Evolutionary conservation across 2,113 vertebrate species (phyloP).

Genomic region (Fregata magnificens): DNA sequence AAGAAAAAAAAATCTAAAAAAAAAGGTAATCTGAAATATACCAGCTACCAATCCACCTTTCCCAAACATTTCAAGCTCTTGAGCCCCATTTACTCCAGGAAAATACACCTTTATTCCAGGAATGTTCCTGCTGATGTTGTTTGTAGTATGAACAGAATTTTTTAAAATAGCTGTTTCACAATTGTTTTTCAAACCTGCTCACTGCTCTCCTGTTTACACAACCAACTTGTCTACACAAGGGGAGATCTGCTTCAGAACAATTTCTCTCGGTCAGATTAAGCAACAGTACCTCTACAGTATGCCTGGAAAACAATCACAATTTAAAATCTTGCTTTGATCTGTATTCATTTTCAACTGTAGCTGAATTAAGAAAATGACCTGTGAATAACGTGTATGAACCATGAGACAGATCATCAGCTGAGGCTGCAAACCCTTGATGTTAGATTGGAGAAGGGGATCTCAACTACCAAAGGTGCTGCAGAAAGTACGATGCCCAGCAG

Average conservation of each 20-base stretch:
- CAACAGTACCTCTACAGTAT: neutral
- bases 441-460: neutral
- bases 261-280: neutral
- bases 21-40: neutral
- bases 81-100: neutral
- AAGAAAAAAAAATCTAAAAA: neutral
- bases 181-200: neutral
- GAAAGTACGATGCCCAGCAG: neutral
- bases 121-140: neutral
- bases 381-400: neutral
- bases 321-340: neutral
- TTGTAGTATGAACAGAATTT: neutral
- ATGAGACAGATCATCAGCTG: neutral
- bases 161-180: neutral
- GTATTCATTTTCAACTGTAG: neutral
- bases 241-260: neutral
- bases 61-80: neutral
- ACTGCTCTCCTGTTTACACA: neutral
- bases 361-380: neutral
- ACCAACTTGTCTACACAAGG: neutral
- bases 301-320: neutral
- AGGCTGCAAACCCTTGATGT: neutral
- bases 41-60: neutral
- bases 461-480: neutral
- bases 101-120: neutral